Evolutionary conservation across 2,888 invertebrate species (phyloP).

Genomic region (Beris chalybata): DNA sequence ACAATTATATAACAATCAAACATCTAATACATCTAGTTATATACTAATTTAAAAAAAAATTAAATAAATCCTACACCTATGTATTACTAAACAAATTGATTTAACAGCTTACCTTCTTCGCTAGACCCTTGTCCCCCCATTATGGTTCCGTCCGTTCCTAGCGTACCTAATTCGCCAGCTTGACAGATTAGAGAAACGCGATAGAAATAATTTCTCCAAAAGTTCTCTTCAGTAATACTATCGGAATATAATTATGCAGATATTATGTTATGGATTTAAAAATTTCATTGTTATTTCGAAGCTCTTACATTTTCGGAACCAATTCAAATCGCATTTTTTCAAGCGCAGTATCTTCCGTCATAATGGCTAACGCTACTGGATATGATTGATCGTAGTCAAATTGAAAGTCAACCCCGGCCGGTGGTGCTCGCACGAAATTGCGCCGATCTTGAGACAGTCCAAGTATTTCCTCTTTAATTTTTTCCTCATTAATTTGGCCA

Average conservation of each 20-base stretch:
- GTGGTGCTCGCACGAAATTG: conserved; percentile 96
- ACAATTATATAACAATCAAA: conserved; percentile 16
- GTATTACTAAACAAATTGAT: neutral
- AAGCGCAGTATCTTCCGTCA: conserved; percentile 93
- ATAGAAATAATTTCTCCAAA: conserved; percentile 99
- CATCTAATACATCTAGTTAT: conserved; percentile 15
- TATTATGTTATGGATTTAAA: neutral
- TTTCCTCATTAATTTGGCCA: conserved; percentile 91
- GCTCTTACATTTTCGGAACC: conserved; percentile 95
- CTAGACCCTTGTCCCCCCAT: conserved; percentile 55
- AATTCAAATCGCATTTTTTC: conserved; percentile 99
- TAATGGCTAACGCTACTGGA: conserved; percentile 91
- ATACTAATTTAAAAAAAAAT: too few relatives aligned
- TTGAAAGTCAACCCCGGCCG: conserved; percentile 91
- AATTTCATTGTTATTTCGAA: neutral
- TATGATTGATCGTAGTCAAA: conserved; percentile 93
- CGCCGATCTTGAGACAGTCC: conserved; percentile 95
- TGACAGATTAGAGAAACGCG: conserved; percentile 97
- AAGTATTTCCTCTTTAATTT: conserved; percentile 92
- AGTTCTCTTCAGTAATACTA: conserved; percentile 95
- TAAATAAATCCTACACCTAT: too few relatives aligned
- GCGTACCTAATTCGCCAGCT: conserved; percentile 73
- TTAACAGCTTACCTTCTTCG: conserved; percentile 54
- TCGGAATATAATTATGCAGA: conserved; percentile 42
- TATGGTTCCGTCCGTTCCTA: conserved; percentile 54